These are phyloP conservation scores for Hystrix cristata DNA, from an alignment of 2,113 vertebrate species.

Conservation along the genomic window DNA sequence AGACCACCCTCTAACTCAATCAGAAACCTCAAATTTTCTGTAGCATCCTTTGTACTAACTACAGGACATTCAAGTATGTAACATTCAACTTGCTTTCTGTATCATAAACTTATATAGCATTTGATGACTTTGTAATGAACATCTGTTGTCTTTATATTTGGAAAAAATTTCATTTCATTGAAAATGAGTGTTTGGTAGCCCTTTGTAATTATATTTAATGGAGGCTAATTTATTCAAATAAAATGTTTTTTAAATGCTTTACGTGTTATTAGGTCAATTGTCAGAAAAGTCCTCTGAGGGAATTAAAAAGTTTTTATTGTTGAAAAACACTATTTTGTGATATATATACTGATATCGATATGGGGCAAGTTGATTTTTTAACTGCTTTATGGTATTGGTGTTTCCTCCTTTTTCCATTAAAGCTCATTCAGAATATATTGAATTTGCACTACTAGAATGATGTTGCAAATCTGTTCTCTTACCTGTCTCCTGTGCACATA, in stretches of 20 bases:
- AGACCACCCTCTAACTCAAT: neutral
- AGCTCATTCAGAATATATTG: neutral
- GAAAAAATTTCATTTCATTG: neutral
- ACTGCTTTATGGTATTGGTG: neutral
- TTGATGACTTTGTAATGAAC: neutral
- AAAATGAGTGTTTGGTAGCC: neutral
- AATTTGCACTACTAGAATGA: neutral
- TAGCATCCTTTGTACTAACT: neutral
- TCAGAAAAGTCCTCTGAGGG: neutral
- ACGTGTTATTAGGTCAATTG: neutral
- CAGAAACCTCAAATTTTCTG: neutral
- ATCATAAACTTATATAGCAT: neutral
- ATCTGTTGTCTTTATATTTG: neutral
- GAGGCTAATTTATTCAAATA: neutral
- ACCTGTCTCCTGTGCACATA: neutral
- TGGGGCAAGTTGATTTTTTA: constrained; percentile 23
- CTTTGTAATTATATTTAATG: neutral
- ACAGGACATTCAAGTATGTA: neutral
- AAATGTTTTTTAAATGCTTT: neutral
- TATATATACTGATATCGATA: neutral
- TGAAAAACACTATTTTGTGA: neutral
- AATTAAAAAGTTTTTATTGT: neutral
- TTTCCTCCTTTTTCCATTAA: constrained; percentile 15
- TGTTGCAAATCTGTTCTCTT: neutral
- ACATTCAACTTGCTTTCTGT: neutral